Base-by-base conservation (phyloP, 2,888 invertebrate species). In the Latrodectus hesperus region DNA sequence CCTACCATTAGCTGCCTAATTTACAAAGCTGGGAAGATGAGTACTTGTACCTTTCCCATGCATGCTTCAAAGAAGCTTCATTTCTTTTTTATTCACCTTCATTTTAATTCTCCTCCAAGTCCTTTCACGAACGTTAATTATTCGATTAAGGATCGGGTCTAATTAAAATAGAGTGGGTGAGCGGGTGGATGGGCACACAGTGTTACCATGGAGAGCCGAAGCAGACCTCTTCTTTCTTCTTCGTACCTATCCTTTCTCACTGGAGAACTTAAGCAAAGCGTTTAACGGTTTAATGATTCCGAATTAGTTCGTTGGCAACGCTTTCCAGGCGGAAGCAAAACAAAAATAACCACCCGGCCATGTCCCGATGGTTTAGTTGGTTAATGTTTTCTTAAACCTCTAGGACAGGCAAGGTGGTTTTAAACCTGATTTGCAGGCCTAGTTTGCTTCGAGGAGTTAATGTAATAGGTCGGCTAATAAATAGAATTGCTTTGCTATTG, bases 241-340 rank as follows among this genome's bases (percentile, higher is more conserved):
- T 67, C 51, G 49, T 26, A n/a, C 53, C 65, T 65, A 9, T 70
- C 16, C 70, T 38, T 70, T 53, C 68, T 60, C 49, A 79, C 74
- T 73, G 73, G 74, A 68, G 60, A 85, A 55, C 81, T 74, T 76
- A 86, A 86, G 86, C 81, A 86, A 73, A 86, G 81, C 81, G 72
- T 80, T 86, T 86, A 81, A 80, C 81, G 86, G 76, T 81, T 86
- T 86, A 86, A 86, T 86, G 86, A 86, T 80, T 86, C 65, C 81
- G 81, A 86, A 86, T 86, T 81, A 81, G 81, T 70, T 53, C 38
- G 77, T 84, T 84, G 84, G 84, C 83, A 76, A 73, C 77, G 77
- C 68, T 78, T 65, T 78, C 38, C 72, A 70, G 76, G 38, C 71
- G 26, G 55, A 65, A 65, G 64, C 71, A 71, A 75, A 76, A 83